phyloP scores from a whole-genome alignment of 2,888 invertebrate species.

The Drosophila koepferae region DNA sequence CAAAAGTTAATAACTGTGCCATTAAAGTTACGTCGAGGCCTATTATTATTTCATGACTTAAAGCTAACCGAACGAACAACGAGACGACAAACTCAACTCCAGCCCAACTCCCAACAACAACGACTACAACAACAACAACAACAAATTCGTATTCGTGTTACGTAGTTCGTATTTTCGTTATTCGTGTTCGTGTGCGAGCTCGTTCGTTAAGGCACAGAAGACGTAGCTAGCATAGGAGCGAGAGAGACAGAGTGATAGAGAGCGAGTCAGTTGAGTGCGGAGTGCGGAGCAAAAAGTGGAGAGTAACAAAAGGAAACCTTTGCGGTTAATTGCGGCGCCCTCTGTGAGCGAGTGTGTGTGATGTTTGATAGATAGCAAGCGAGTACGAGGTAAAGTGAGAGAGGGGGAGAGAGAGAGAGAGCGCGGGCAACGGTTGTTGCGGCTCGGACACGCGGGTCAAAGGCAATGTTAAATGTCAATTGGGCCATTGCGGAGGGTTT shows the following conservation, averaged over 20 bases:
- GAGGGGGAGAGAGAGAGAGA: not conserved
- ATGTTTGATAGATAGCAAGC: not conserved
- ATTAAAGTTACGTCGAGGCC: constrained; percentile 64
- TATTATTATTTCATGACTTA: constrained; percentile 71
- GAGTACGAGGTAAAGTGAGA: not conserved
- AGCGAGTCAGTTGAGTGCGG: constrained; percentile 3
- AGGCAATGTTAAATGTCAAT: constrained; percentile 75
- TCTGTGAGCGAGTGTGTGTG: not conserved
- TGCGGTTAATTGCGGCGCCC: constrained; percentile 74
- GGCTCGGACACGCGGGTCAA: constrained; percentile 51
- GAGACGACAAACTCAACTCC: constrained; percentile 3
- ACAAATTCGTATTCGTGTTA: not conserved
- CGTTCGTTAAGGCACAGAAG: constrained; percentile 22
- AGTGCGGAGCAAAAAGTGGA: constrained; percentile 10
- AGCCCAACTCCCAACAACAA: constrained; percentile 7
- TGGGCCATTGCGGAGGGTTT: constrained; percentile 57
- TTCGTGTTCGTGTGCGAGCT: not conserved
- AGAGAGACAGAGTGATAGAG: not conserved
- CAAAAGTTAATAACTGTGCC: constrained; percentile 69
- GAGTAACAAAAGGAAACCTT: constrained; percentile 77
- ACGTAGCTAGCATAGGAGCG: not conserved
- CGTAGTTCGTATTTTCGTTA: not conserved
- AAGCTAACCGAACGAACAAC: constrained; percentile 45
- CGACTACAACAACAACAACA: no score
- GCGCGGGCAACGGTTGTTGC: constrained; percentile 2